phyloP scores from a whole-genome alignment of 2,113 vertebrate species.

The Actenoides hombroni region DNA sequence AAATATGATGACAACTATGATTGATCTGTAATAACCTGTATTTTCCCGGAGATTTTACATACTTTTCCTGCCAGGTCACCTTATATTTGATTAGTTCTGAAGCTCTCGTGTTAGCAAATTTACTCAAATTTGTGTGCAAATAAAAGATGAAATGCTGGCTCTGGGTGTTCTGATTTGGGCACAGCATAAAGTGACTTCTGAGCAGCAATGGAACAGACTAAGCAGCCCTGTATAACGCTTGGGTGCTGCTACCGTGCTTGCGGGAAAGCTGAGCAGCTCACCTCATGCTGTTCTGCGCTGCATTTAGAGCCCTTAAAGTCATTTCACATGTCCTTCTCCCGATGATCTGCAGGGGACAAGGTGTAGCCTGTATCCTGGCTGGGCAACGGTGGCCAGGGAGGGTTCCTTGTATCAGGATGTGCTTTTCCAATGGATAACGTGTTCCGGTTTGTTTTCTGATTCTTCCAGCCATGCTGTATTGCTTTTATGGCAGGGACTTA shows the following conservation, averaged over 20 bases:
- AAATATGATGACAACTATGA: not conserved
- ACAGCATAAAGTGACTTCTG: fast-evolving
- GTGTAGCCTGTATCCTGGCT: not conserved
- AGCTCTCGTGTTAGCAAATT: not conserved
- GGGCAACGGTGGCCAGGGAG: not conserved
- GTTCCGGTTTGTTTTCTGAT: not conserved
- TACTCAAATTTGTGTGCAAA: not conserved
- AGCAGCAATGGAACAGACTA: not conserved
- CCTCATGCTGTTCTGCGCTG: not conserved
- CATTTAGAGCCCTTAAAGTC: not conserved
- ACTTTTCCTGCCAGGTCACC: not conserved
- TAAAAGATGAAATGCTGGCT: not conserved
- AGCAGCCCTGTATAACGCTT: not conserved
- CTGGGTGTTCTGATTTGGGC: not conserved
- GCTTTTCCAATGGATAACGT: not conserved
- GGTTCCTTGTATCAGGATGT: not conserved
- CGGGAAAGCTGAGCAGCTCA: not conserved
- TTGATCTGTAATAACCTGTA: not conserved
- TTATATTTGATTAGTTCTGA: not conserved
- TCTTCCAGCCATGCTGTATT: not conserved
- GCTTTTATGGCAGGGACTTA: not conserved
- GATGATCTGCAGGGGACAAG: not conserved
- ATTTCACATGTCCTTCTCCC: fast-evolving
- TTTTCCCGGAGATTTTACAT: not conserved
- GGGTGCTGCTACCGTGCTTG: not conserved